These are phyloP conservation scores for Sebastes dallii DNA, from an alignment of 2,797 vertebrate species.

Conservation along the genomic window DNA sequence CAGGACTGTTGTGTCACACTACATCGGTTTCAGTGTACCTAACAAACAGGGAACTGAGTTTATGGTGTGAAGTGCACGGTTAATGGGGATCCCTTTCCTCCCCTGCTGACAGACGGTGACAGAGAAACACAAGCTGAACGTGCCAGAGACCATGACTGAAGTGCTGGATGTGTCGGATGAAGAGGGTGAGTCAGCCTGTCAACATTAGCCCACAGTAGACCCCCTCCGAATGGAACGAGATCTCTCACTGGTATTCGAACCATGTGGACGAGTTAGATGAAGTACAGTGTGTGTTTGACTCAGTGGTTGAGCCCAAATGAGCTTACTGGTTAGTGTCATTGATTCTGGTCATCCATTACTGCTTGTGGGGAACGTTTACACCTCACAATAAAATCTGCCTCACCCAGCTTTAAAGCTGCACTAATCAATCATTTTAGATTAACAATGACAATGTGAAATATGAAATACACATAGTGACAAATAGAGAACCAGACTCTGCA, in stretches of 20 bases:
- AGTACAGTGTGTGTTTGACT: not conserved
- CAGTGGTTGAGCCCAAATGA: not conserved
- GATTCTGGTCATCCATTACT: not conserved
- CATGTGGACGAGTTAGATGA: not conserved
- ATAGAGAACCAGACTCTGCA: no score
- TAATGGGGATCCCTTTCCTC: not conserved
- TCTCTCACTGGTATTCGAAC: not conserved
- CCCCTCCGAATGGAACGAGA: not conserved
- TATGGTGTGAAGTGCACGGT: fast-evolving
- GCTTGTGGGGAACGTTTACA: not conserved
- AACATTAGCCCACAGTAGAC: not conserved
- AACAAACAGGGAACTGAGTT: not conserved
- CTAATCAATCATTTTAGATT: no score
- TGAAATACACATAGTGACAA: no score
- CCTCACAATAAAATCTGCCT: not conserved
- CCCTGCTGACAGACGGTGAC: conserved; percentile 88
- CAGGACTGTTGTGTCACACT: not conserved
- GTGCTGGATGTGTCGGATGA: conserved; percentile 98
- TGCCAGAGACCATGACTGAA: conserved; percentile 98
- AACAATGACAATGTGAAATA: no score
- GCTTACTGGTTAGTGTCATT: fast-evolving
- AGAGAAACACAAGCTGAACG: conserved; percentile 98
- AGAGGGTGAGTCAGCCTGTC: conserved; percentile 87
- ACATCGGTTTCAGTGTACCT: not conserved
- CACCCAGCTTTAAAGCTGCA: no score